These are phyloP conservation scores for Aplochiton taeniatus DNA, from an alignment of 2,797 vertebrate species.

Conservation along the genomic window DNA sequence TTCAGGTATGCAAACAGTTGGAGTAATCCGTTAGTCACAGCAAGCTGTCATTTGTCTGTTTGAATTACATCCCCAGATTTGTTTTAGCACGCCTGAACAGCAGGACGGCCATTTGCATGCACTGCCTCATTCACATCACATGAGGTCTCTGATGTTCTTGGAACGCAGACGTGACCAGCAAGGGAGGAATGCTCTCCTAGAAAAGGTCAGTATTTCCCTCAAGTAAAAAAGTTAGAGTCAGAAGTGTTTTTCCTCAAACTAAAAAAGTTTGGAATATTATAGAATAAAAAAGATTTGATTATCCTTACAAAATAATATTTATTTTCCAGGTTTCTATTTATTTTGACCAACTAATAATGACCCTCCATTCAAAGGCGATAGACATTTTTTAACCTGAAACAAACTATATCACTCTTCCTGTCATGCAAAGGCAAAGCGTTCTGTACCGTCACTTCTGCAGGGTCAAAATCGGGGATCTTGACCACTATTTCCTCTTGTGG, in stretches of 20 bases:
- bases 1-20: background rate
- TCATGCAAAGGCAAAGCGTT: background rate
- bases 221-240: background rate
- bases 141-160: constrained; percentile 59
- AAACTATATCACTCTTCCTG: background rate
- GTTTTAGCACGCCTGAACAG: constrained; percentile 1
- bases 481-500: constrained; percentile 81
- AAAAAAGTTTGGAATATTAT: too few relatives aligned
- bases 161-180: constrained; percentile 19
- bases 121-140: constrained; percentile 53
- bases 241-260: too few relatives aligned
- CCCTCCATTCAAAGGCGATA: too few relatives aligned
- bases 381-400: too few relatives aligned
- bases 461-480: constrained; percentile 88
- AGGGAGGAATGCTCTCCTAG: background rate
- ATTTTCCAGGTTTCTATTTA: too few relatives aligned
- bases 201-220: constrained; percentile 18
- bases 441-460: constrained; percentile 84
- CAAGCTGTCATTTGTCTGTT: background rate
- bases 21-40: background rate
- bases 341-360: too few relatives aligned
- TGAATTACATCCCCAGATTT: background rate
- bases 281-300: too few relatives aligned
- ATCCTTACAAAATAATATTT: too few relatives aligned
- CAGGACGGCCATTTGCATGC: constrained; percentile 32